Evolutionary conservation across 2,888 invertebrate genomes (phyloP).

Genomic region (Ferdinandea cuprea): DNA sequence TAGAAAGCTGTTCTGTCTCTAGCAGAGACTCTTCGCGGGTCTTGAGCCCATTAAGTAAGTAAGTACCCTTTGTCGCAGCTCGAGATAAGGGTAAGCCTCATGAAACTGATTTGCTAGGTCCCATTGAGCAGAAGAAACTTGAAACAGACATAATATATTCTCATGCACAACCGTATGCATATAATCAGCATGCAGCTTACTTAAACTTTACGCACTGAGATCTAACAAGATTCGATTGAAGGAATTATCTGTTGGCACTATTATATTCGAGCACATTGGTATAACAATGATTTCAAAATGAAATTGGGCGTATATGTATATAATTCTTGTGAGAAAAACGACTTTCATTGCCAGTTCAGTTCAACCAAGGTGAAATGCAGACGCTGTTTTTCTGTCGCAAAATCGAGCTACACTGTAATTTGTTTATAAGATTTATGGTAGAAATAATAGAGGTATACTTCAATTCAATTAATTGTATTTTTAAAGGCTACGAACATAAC

Average conservation of each 20-base stretch:
- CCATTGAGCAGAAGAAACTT: conserved; percentile 89
- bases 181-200: conserved; percentile 94
- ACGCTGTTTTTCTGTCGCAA: conserved; percentile 96
- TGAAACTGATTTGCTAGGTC: conserved; percentile 91
- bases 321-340: conserved; percentile 91
- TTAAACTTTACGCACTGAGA: conserved; percentile 93
- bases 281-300: conserved; percentile 86
- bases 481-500: conserved; percentile 91
- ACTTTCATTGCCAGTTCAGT: conserved; percentile 91
- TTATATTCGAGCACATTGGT: conserved; percentile 94
- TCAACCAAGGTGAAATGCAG: conserved; percentile 91
- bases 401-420: conserved; percentile 87
- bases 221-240: conserved; percentile 92
- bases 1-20: too few species aligned
- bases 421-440: conserved; percentile 88
- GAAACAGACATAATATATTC: conserved; percentile 87
- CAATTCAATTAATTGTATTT: neutral
- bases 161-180: conserved; percentile 90
- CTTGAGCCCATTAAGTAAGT: too few species aligned
- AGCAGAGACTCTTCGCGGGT: too few species aligned
- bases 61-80: too few species aligned
- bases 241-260: conserved; percentile 96
- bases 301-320: conserved; percentile 92
- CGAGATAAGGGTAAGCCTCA: conserved; percentile 92
- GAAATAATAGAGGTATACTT: neutral